Conservation (phyloP, 1,140 invertebrate species). For the Aphaenogaster rudis region DNA sequence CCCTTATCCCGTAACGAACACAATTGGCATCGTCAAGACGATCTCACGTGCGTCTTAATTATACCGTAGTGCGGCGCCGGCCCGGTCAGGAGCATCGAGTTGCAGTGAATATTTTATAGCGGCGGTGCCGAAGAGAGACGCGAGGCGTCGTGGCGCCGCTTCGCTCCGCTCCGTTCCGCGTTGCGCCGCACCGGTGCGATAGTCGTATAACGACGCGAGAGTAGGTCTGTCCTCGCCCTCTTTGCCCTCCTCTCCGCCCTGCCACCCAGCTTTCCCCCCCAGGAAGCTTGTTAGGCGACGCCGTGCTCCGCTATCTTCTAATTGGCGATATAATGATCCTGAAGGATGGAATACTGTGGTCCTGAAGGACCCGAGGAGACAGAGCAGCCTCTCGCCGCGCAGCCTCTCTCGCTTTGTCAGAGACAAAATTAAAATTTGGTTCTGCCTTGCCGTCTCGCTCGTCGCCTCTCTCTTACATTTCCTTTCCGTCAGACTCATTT, state of each 20-base stretch:
- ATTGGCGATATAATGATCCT: constrained; percentile 88
- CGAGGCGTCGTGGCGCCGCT: constrained; percentile 24
- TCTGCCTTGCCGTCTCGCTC: constrained; percentile 57
- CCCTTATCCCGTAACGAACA: constrained; percentile 64
- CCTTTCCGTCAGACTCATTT: background rate
- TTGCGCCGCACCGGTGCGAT: constrained; percentile 50
- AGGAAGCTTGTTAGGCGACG: constrained; percentile 87
- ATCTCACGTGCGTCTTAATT: constrained; percentile 65
- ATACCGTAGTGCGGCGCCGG: constrained; percentile 59
- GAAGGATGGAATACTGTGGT: constrained; percentile 86
- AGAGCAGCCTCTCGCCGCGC: constrained; percentile 78
- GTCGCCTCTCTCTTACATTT: background rate
- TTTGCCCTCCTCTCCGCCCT: background rate
- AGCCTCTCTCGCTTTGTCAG: constrained; percentile 83
- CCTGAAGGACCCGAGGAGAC: constrained; percentile 81
- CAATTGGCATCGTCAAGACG: constrained; percentile 65
- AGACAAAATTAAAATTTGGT: constrained; percentile 86
- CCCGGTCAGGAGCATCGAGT: constrained; percentile 65
- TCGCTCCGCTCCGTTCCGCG: background rate
- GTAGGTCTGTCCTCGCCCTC: constrained; percentile 77
- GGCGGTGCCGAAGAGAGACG: constrained; percentile 63
- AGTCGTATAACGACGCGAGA: constrained; percentile 72
- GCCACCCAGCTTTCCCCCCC: constrained; percentile 63
- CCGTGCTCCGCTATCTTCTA: constrained; percentile 86
- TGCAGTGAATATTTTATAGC: constrained; percentile 66